A percentile compares a stretch with the other conserved stretches of the same genome.
Evolutionary conservation across 2,888 invertebrate species (phyloP).

Genomic region (Laothoe populi): DNA sequence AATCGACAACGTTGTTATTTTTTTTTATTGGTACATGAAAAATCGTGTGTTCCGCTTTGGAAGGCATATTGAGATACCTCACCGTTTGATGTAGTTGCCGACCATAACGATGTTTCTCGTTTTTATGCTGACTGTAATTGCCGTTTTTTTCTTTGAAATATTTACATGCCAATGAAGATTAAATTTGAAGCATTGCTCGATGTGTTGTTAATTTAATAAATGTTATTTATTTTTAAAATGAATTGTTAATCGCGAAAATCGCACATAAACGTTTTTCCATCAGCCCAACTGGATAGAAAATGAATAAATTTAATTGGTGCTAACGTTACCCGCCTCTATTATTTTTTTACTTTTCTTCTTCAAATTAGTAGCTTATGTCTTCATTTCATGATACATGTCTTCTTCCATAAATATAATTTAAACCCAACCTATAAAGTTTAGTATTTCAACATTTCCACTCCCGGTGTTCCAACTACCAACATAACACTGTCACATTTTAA

Average conservation of each 20-base stretch:
- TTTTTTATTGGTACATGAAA: constrained; percentile 39
- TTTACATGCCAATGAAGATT: neutral
- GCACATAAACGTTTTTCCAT: neutral
- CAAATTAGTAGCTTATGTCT: neutral
- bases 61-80: constrained; percentile 32
- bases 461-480: neutral
- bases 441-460: neutral
- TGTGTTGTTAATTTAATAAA: neutral
- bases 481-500: neutral
- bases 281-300: constrained; percentile 9
- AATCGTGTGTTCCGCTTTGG: constrained; percentile 34
- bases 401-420: no score
- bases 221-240: constrained; percentile 5
- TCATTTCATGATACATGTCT: neutral
- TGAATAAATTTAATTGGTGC: neutral
- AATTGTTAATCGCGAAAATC: constrained; percentile 10
- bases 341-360: neutral
- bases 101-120: constrained; percentile 2
- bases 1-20: constrained; percentile 40
- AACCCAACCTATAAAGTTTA: no score
- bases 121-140: neutral
- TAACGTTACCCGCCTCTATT: neutral
- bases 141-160: neutral
- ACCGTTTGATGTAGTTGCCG: constrained; percentile 15
- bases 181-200: neutral